Percentiles rank a stretch among this genome's conserved stretches.
These are phyloP conservation scores for Diploptera punctata DNA, from an alignment of 2,888 invertebrate species.

Conservation along the genomic window DNA sequence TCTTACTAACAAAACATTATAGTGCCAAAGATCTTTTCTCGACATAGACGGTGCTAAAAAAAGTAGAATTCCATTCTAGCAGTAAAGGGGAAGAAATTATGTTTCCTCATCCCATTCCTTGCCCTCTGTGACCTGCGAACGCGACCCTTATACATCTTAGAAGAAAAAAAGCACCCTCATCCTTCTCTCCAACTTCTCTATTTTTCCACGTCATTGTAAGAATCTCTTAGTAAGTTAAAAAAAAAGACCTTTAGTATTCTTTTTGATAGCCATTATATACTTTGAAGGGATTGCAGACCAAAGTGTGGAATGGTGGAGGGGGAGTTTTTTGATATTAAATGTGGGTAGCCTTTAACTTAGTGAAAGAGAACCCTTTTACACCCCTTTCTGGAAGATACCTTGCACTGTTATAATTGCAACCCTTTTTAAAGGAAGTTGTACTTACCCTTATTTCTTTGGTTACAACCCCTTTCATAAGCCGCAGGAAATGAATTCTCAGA, in stretches of 20 bases:
- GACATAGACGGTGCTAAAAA: conserved; percentile 14
- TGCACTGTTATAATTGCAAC: conserved; percentile 12
- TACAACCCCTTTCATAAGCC: conserved; percentile 18
- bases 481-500: background rate
- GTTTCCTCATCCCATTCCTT: conserved; percentile 15
- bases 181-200: conserved; percentile 15
- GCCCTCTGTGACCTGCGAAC: conserved; percentile 17
- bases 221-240: conserved; percentile 37
- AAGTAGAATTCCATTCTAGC: conserved; percentile 10
- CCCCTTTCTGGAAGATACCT: conserved; percentile 3
- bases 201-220: conserved; percentile 30
- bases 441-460: conserved; percentile 22
- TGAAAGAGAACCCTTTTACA: conserved; percentile 16
- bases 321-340: conserved; percentile 28
- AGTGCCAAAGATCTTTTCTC: conserved; percentile 18
- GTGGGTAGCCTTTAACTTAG: conserved; percentile 13
- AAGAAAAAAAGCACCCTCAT: conserved; percentile 32
- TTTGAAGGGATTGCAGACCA: background rate
- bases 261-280: conserved; percentile 24
- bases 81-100: conserved; percentile 18
- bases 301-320: conserved; percentile 4
- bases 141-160: conserved; percentile 31
- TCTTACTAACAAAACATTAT: conserved; percentile 18
- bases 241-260: conserved; percentile 33
- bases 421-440: conserved; percentile 4